Conservation (phyloP, 2,888 invertebrate genomes). For the Himalopsyche tibetana region DNA sequence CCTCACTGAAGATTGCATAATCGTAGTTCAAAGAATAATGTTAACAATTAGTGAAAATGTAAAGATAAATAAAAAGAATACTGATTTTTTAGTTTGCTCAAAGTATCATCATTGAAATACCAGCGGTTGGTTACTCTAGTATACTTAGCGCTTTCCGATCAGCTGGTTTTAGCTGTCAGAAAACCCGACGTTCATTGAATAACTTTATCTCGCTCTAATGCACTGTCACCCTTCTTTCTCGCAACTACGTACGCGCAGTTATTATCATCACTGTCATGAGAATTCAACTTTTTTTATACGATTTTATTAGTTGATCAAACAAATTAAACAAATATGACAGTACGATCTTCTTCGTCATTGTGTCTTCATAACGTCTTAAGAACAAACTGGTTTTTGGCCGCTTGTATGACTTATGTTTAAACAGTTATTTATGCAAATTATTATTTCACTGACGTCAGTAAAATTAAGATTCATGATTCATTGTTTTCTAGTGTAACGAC, state of each 20-base stretch:
- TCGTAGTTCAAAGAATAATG: too few relatives aligned
- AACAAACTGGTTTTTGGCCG: constrained; percentile 1
- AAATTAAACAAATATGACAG: constrained; percentile 12
- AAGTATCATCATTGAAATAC: too few relatives aligned
- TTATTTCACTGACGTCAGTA: too few relatives aligned
- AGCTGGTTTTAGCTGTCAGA: constrained; percentile 21
- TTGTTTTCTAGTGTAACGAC: too few relatives aligned
- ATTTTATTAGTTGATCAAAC: neutral
- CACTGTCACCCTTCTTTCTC: neutral
- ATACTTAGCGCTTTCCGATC: neutral
- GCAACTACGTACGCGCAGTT: neutral
- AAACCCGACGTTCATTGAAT: constrained; percentile 17
- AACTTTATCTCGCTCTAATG: neutral
- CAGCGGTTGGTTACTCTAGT: neutral
- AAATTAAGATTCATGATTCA: too few relatives aligned
- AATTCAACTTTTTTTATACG: constrained; percentile 19
- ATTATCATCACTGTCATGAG: neutral
- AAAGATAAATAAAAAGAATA: too few relatives aligned
- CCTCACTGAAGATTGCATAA: too few relatives aligned
- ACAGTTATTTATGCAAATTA: neutral
- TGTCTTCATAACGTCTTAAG: neutral
- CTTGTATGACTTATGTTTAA: constrained; percentile 14
- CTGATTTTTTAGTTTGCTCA: too few relatives aligned
- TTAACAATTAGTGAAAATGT: too few relatives aligned
- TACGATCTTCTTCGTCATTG: neutral